Percentiles rank a stretch among this genome's conserved stretches.
Conservation (phyloP, 2,888 invertebrate species). For the Calameuta filiformis region DNA sequence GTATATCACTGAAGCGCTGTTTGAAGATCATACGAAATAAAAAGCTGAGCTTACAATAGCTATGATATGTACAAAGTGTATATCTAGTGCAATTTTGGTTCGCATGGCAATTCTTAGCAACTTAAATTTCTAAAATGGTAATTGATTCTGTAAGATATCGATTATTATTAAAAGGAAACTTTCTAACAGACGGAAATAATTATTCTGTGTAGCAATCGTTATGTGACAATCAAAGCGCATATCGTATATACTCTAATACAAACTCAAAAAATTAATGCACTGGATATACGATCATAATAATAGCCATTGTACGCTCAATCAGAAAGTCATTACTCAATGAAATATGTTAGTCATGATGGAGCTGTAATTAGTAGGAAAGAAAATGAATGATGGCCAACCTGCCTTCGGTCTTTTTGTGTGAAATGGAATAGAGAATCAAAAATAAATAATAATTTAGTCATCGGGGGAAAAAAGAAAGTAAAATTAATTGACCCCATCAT, state of each 20-base stretch:
- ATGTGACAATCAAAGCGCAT: too few relatives aligned
- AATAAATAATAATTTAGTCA: background rate
- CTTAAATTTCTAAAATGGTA: background rate
- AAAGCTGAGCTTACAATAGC: constrained; percentile 49
- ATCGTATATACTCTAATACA: too few relatives aligned
- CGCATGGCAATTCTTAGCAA: background rate
- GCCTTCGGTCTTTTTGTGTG: background rate
- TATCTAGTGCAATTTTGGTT: background rate
- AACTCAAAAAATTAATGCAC: too few relatives aligned
- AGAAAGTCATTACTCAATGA: constrained; percentile 21
- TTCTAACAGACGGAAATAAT: too few relatives aligned
- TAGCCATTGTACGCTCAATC: constrained; percentile 53
- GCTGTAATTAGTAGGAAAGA: background rate
- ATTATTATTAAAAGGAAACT: too few relatives aligned
- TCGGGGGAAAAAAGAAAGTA: background rate
- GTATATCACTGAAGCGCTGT: constrained; percentile 19
- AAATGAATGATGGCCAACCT: background rate
- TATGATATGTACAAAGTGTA: constrained; percentile 28
- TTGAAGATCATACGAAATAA: constrained; percentile 14
- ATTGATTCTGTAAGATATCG: too few relatives aligned
- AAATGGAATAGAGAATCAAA: background rate
- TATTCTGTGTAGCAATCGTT: too few relatives aligned
- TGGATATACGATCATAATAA: constrained; percentile 7
- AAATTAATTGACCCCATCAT: background rate
- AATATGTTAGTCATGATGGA: background rate